phyloP scores from a whole-genome alignment of 92 coral and sea anemone genomes.

The Zoanthus sansibaricus region DNA sequence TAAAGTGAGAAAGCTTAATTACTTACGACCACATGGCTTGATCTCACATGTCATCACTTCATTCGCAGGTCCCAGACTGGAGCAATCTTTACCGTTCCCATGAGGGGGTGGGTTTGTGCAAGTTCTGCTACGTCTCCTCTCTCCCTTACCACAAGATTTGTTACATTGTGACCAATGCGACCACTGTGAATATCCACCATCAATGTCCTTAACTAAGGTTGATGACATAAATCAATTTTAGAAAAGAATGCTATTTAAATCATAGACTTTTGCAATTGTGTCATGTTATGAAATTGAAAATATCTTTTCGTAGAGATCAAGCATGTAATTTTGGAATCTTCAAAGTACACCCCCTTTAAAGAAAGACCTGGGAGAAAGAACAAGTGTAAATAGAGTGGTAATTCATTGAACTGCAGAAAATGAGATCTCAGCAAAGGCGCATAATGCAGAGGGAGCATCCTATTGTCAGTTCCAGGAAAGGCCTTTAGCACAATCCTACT shows the following conservation, averaged over 20 bases:
- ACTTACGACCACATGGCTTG: conserved; percentile 41
- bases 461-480: background rate
- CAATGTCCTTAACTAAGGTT: conserved; percentile 1
- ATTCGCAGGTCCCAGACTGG: conserved; percentile 32
- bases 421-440: background rate
- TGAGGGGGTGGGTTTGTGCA: conserved; percentile 46
- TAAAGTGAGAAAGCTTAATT: background rate
- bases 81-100: conserved; percentile 36
- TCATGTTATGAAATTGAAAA: no score
- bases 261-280: no score
- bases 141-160: conserved; percentile 30
- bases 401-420: background rate
- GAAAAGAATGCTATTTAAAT: no score
- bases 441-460: background rate
- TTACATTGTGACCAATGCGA: conserved; percentile 31
- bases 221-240: no score
- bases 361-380: background rate
- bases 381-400: background rate
- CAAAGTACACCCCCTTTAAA: background rate
- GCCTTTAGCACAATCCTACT: background rate
- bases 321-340: no score
- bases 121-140: conserved; percentile 14
- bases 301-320: no score
- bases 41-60: conserved; percentile 1
- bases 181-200: conserved; percentile 36